Conservation (phyloP, 2,888 invertebrate genomes). For the Limnephilus auricula region DNA sequence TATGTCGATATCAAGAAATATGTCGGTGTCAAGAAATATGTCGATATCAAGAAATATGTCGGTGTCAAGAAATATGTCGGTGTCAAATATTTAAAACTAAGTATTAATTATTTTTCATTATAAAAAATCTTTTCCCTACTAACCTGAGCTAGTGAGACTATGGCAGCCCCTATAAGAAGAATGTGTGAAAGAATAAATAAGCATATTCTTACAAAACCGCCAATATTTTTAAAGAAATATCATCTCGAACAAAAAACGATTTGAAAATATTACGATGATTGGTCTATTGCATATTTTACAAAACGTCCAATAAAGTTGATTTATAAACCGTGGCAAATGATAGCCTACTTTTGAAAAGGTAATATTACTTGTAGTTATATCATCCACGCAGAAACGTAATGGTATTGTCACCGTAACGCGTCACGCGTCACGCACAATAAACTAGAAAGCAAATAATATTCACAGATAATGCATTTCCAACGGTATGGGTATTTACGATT, state of each 20-base stretch:
- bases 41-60: too few relatives aligned
- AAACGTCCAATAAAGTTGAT: not conserved
- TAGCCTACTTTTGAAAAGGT: not conserved
- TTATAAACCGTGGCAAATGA: not conserved
- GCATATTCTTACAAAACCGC: too few relatives aligned
- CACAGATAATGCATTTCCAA: not conserved
- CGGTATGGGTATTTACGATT: not conserved
- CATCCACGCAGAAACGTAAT: not conserved
- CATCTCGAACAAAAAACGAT: not conserved
- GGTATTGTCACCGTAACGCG: not conserved
- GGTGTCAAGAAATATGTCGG: too few relatives aligned
- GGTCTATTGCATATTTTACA: not conserved
- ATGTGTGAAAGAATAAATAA: too few relatives aligned
- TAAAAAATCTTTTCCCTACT: too few relatives aligned
- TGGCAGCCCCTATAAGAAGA: too few relatives aligned
- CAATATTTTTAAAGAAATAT: not conserved
- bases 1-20: too few relatives aligned
- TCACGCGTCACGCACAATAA: not conserved
- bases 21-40: too few relatives aligned
- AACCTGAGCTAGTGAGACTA: too few relatives aligned
- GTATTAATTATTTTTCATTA: too few relatives aligned
- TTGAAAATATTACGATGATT: not conserved
- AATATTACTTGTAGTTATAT: not conserved
- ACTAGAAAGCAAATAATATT: not conserved
- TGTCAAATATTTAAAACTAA: too few relatives aligned